Conservation (phyloP, 2,797 vertebrate genomes). For the Helostoma temminkii region DNA sequence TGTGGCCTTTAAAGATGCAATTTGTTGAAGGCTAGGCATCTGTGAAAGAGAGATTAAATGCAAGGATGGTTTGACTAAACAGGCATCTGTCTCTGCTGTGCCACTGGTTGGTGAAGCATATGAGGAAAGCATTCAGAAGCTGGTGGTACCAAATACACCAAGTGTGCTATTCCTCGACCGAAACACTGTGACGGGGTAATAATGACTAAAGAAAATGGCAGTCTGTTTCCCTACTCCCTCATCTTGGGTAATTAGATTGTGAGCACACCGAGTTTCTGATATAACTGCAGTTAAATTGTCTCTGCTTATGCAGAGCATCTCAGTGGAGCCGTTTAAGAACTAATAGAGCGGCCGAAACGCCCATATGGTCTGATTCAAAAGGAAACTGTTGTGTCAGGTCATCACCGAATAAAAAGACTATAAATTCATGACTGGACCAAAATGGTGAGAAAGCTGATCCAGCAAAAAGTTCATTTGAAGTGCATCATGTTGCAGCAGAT, state of each 20-base stretch:
- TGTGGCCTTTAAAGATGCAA: conserved; percentile 1
- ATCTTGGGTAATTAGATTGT: conserved; percentile 65
- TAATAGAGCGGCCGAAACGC: conserved; percentile 37
- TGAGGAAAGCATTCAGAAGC: conserved; percentile 44
- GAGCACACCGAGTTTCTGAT: conserved; percentile 53
- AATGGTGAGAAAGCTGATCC: conserved; percentile 20
- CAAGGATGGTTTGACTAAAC: conserved; percentile 38
- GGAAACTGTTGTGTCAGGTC: conserved; percentile 5
- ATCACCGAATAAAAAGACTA: conserved; percentile 4
- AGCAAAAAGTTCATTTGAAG: conserved; percentile 26
- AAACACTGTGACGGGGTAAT: conserved; percentile 59
- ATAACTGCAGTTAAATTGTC: conserved; percentile 62
- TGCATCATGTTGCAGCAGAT: conserved; percentile 19
- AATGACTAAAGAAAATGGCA: conserved; percentile 48
- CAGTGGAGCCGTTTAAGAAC: conserved; percentile 48
- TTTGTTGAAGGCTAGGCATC: conserved; percentile 32
- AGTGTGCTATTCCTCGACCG: conserved; percentile 43
- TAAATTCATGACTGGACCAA: conserved; percentile 23
- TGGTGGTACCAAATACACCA: conserved; percentile 35
- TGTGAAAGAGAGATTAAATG: conserved; percentile 50
- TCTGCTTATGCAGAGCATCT: conserved; percentile 24
- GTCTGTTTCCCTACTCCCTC: conserved; percentile 55
- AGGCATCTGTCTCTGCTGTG: conserved; percentile 40
- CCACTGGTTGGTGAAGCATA: conserved; percentile 34
- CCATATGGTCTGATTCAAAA: conserved; percentile 36